These are phyloP conservation scores for Erebia aethiops DNA, from an alignment of 2,888 invertebrate species.

Conservation along the genomic window DNA sequence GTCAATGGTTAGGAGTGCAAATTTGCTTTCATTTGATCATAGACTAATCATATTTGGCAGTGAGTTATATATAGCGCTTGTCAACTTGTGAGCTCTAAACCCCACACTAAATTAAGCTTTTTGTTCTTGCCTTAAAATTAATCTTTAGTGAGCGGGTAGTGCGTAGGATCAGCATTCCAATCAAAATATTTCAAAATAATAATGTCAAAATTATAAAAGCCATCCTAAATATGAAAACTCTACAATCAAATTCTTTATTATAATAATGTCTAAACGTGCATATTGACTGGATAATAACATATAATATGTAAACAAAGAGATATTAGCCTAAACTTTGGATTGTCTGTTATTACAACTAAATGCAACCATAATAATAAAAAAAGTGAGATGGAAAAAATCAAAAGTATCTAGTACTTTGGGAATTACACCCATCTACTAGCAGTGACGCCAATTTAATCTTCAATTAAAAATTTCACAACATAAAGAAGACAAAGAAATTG, in stretches of 20 bases:
- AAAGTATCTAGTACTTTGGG: slow-evolving; percentile 78
- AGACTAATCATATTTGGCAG: slow-evolving; percentile 42
- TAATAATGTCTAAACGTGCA: slow-evolving; percentile 47
- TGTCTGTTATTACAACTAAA: slow-evolving; percentile 81
- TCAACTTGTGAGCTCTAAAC: slow-evolving; percentile 14
- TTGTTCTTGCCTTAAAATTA: slow-evolving; percentile 24
- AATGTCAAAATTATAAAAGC: slow-evolving; percentile 21
- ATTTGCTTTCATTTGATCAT: slow-evolving; percentile 36
- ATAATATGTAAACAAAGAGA: slow-evolving; percentile 54
- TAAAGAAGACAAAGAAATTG: slow-evolving; percentile 59
- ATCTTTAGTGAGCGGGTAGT: slow-evolving; percentile 8
- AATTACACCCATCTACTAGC: slow-evolving; percentile 70
- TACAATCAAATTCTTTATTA: slow-evolving; percentile 31
- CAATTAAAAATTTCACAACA: slow-evolving; percentile 62
- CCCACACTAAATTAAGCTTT: neutral
- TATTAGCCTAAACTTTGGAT: slow-evolving; percentile 82
- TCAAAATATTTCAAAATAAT: slow-evolving; percentile 1
- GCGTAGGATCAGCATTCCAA: slow-evolving; percentile 3
- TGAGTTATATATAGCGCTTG: slow-evolving; percentile 11
- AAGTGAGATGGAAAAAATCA: slow-evolving; percentile 67
- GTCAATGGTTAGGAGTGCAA: slow-evolving; percentile 50
- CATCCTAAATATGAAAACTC: slow-evolving; percentile 26
- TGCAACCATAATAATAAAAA: slow-evolving; percentile 74
- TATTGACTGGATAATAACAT: slow-evolving; percentile 59
- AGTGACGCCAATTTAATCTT: slow-evolving; percentile 60